phyloP scores from a whole-genome alignment of 2,888 invertebrate genomes.

The Allophyes oxyacanthae region DNA sequence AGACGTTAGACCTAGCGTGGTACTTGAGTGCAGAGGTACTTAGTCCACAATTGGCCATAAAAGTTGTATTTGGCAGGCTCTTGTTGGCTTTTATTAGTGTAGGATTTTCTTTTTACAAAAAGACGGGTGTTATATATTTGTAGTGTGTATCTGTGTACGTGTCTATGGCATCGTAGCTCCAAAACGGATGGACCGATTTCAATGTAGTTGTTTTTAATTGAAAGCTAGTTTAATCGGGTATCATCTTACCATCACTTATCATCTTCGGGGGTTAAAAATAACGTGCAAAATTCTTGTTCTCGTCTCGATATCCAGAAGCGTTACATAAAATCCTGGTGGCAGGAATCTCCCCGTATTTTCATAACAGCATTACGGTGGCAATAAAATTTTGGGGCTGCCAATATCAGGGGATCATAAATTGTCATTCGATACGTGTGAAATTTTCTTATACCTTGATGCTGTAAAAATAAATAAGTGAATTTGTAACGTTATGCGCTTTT shows the following conservation, averaged over 20 bases:
- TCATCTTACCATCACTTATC: too few relatives aligned
- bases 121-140: too few relatives aligned
- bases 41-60: slow-evolving; percentile 25
- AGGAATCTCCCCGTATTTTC: slow-evolving; percentile 58
- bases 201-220: too few relatives aligned
- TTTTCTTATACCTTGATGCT: slow-evolving; percentile 42
- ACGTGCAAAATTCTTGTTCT: slow-evolving; percentile 5
- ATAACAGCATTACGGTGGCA: slow-evolving; percentile 70
- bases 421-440: slow-evolving; percentile 57
- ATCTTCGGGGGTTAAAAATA: too few relatives aligned
- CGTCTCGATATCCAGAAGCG: slow-evolving; percentile 6
- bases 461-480: slow-evolving; percentile 53
- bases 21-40: slow-evolving; percentile 40
- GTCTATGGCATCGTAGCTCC: too few relatives aligned
- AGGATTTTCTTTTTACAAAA: slow-evolving; percentile 1
- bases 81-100: slow-evolving; percentile 5
- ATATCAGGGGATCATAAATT: slow-evolving; percentile 69
- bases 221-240: too few relatives aligned
- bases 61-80: slow-evolving; percentile 27
- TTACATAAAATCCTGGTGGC: slow-evolving; percentile 26
- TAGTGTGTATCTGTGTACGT: too few relatives aligned
- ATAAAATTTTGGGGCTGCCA: slow-evolving; percentile 71
- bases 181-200: too few relatives aligned
- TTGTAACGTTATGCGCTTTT: slow-evolving; percentile 33
- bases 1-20: slow-evolving; percentile 23